Evolutionary conservation across 2,888 invertebrate species (phyloP).

Genomic region (Plebejus argus): DNA sequence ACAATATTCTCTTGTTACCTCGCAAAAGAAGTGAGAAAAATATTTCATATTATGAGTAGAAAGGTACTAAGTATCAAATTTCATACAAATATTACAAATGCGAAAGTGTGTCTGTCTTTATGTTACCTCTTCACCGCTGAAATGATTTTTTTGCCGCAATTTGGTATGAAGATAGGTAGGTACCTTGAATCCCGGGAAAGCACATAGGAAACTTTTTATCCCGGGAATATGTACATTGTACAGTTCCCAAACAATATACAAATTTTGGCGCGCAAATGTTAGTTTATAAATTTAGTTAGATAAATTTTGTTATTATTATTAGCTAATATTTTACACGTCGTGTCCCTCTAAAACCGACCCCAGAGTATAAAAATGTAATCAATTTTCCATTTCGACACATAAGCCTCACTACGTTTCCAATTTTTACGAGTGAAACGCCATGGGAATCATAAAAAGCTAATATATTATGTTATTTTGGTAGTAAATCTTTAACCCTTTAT

Average conservation of each 20-base stretch:
- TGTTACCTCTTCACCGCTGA: no score
- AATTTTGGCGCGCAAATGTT: no score
- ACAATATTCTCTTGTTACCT: conserved; percentile 2
- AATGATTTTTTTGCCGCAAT: no score
- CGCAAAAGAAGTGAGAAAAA: background rate
- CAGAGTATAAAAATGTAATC: conserved; percentile 1
- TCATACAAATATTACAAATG: no score
- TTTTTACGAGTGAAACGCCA: background rate
- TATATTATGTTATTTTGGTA: conserved; percentile 1
- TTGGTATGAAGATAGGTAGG: no score
- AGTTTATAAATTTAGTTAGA: no score
- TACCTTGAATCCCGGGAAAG: no score
- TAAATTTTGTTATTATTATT: background rate
- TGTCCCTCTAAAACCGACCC: background rate
- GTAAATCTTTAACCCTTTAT: background rate
- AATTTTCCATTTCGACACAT: background rate
- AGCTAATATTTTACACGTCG: background rate
- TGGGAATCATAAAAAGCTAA: conserved; percentile 17
- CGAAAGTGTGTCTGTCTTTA: no score
- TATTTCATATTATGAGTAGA: background rate
- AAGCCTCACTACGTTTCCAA: background rate
- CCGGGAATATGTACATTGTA: no score
- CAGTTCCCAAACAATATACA: no score
- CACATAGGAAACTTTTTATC: no score
- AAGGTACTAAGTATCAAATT: no score